phyloP scores from a whole-genome alignment of 2,888 invertebrate species.

The Dione vanillae region DNA sequence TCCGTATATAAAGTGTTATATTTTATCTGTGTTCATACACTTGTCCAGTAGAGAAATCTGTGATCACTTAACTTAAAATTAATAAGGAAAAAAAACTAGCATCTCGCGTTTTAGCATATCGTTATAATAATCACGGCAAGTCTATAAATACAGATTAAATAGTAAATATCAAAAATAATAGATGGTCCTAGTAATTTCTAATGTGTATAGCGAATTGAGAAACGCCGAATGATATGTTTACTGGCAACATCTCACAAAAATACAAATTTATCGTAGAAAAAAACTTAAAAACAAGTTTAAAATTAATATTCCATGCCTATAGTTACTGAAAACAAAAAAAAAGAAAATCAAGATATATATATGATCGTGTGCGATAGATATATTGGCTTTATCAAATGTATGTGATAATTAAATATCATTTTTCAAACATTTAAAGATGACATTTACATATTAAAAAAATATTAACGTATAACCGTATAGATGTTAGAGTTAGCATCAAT shows the following conservation, averaged over 20 bases:
- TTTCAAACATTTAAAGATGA: no score
- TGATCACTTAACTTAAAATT: constrained; percentile 24
- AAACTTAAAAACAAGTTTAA: constrained; percentile 45
- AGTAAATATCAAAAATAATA: constrained; percentile 37
- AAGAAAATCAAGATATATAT: constrained; percentile 29
- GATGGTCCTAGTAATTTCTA: constrained; percentile 50
- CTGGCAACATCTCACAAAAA: constrained; percentile 79
- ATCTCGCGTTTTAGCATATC: constrained; percentile 24
- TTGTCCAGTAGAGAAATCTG: constrained; percentile 42
- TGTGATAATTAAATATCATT: no score
- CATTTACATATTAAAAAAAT: no score
- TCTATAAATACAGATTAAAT: constrained; percentile 49
- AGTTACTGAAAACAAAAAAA: constrained; percentile 43
- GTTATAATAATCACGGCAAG: constrained; percentile 35
- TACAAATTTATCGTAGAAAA: constrained; percentile 78
- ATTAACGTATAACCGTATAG: no score
- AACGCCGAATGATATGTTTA: constrained; percentile 82
- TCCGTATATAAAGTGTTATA: constrained; percentile 34
- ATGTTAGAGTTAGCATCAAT: no score
- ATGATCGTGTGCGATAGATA: constrained; percentile 31
- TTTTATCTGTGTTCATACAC: constrained; percentile 50
- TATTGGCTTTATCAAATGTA: constrained; percentile 11
- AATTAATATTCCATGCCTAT: constrained; percentile 48
- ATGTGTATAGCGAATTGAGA: constrained; percentile 67
- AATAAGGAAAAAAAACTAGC: constrained; percentile 14